phyloP scores from a whole-genome alignment of 2,888 invertebrate species.

The Mythimna ferrago region DNA sequence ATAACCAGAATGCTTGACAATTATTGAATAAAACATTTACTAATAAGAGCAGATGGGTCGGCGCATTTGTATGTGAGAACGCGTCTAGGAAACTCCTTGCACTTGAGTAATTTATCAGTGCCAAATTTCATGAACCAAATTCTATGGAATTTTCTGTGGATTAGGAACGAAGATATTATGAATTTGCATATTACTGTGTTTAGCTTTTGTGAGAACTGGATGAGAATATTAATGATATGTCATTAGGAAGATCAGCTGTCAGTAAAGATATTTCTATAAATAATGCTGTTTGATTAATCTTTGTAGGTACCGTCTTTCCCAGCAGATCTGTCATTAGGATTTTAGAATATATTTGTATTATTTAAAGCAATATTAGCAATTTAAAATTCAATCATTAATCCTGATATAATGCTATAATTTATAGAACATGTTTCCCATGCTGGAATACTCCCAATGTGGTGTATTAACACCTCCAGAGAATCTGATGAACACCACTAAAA shows the following conservation, averaged over 20 bases:
- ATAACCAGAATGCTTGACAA: slow-evolving; percentile 85
- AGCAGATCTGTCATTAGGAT: neutral
- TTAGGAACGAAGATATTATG: slow-evolving; percentile 53
- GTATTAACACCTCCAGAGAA: too few species aligned
- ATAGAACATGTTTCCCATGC: too few species aligned
- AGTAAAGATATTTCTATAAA: neutral
- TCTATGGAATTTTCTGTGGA: slow-evolving; percentile 73
- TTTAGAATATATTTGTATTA: slow-evolving; percentile 13
- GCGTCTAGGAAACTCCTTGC: slow-evolving; percentile 55
- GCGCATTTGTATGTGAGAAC: slow-evolving; percentile 82
- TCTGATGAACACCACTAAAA: too few species aligned
- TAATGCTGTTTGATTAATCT: slow-evolving; percentile 31
- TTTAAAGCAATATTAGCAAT: neutral
- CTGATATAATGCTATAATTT: neutral
- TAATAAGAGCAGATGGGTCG: slow-evolving; percentile 79
- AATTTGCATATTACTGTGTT: slow-evolving; percentile 53
- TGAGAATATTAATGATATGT: slow-evolving; percentile 54
- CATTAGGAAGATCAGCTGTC: slow-evolving; percentile 56
- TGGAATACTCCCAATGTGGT: too few species aligned
- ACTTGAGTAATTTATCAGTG: slow-evolving; percentile 85
- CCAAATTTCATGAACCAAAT: slow-evolving; percentile 69
- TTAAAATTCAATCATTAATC: neutral
- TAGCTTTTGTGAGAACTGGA: slow-evolving; percentile 60
- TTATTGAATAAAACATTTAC: slow-evolving; percentile 85
- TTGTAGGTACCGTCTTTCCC: neutral